Evolutionary conservation across 2,113 vertebrate genomes (phyloP), one percentile per base, ranked within the genome.

Genomic region (Hippocampus comes): DNA sequence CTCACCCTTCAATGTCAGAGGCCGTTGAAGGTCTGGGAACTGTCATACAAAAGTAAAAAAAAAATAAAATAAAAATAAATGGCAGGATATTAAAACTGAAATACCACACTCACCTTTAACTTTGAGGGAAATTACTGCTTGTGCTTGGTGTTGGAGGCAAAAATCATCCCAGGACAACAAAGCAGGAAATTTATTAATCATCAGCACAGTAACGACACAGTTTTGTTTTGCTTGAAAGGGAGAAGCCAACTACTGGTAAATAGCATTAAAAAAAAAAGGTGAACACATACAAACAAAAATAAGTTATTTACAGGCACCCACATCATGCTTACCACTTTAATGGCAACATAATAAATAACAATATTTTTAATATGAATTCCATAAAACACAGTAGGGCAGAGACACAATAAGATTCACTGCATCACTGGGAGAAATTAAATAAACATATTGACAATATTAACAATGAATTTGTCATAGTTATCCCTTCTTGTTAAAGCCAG

Each of bases 281-380:
- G 74, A 89, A 92, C 91, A 92, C 91, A 92, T 92, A 68, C 87
- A 51, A 89, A 91, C 86, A 85, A 89, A 71, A 86, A 72, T 0
- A 15, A 41, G 77, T 85, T 90, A 91, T 92, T 86, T 91, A 93
- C 90, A 92, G 77, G 79, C 83, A 88, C 71, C 57, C 51, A 21
- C 67, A 70, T 56, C 38, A 43, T 42, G 21, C 42, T 81, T 64
- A 69, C 34, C 18, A 67, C 9, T 61, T 72, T 10, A 17, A 64
- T 71, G 53, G 63, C 55, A 78, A 81, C 71, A 68, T 70, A 79
- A 85, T 80, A 73, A 77, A 76, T 61, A 80, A 30, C 30, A 30
- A 73, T 78, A 64, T 70, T 38, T 49, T 82, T 82, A 25, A 76
- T 82, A 82, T 75, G 41, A 18, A 65, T 65, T 3, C 7, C 59